Evolutionary conservation across 2,113 vertebrate genomes (phyloP).

Genomic region (Callipepla californica): DNA sequence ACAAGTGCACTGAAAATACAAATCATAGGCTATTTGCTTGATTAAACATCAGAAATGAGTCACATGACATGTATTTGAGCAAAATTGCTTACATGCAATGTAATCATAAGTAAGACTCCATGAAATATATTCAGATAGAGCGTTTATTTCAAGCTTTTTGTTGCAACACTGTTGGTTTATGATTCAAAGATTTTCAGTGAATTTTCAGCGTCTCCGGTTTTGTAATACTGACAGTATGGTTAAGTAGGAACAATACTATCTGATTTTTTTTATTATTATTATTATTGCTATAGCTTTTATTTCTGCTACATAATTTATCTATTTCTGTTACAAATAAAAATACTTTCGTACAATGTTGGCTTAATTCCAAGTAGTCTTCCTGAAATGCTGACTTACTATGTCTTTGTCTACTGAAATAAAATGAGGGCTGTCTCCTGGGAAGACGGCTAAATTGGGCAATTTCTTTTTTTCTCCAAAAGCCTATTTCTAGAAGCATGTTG

Average conservation of each 20-base stretch:
- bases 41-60: not conserved
- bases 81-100: not conserved
- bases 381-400: not conserved
- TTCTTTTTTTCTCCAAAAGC: not conserved
- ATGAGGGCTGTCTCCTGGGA: fast-evolving
- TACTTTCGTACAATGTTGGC: not conserved
- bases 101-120: not conserved
- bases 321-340: not conserved
- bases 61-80: not conserved
- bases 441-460: fast-evolving
- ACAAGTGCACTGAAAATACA: not conserved
- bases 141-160: not conserved
- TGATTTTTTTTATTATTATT: not conserved
- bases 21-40: not conserved
- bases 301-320: not conserved
- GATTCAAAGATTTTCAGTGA: not conserved
- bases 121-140: not conserved
- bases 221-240: not conserved
- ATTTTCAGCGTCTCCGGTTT: not conserved
- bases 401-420: not conserved
- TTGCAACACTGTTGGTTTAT: not conserved
- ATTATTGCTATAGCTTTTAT: not conserved
- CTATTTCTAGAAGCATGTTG: not conserved
- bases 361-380: not conserved
- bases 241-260: not conserved